A percentile compares a stretch with the other conserved stretches of the same genome.
Evolutionary conservation across 2,113 vertebrate genomes (phyloP).

Genomic region (Perccottus glenii): DNA sequence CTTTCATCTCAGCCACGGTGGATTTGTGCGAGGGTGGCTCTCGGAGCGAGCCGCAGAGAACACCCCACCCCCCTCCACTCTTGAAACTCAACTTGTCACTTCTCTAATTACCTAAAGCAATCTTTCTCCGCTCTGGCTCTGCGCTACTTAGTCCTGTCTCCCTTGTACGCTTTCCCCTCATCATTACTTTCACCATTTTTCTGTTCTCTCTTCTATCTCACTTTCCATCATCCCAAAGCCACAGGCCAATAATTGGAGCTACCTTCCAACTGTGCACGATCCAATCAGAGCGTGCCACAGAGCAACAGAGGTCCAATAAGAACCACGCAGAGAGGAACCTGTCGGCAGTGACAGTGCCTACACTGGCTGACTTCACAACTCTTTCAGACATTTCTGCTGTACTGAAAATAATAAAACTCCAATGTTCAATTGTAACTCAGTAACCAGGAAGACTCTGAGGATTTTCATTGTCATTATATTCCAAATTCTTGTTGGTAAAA

Average conservation of each 20-base stretch:
- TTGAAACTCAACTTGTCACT: constrained; percentile 73
- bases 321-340: constrained; percentile 22
- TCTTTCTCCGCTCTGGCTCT: constrained; percentile 60
- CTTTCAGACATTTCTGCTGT: background rate
- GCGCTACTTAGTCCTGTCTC: constrained; percentile 42
- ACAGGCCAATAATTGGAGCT: constrained; percentile 68
- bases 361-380: constrained; percentile 34
- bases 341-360: constrained; percentile 36
- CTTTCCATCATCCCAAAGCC: constrained; percentile 49
- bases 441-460: background rate
- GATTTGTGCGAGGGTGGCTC: constrained; percentile 53
- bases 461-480: background rate
- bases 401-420: constrained; percentile 15
- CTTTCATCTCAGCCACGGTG: constrained; percentile 59
- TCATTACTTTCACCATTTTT: constrained; percentile 33
- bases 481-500: no score
- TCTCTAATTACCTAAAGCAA: constrained; percentile 75
- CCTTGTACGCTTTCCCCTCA: constrained; percentile 13
- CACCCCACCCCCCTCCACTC: constrained; percentile 15
- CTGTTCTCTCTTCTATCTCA: constrained; percentile 15
- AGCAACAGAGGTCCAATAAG: constrained; percentile 54
- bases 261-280: constrained; percentile 64
- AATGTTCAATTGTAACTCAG: constrained; percentile 11
- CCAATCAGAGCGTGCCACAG: constrained; percentile 57
- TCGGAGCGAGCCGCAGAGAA: constrained; percentile 25